Evolutionary conservation across 2,797 vertebrate genomes (phyloP), one percentile per base, ranked within the genome.

Genomic region (Phoeniculus purpureus): DNA sequence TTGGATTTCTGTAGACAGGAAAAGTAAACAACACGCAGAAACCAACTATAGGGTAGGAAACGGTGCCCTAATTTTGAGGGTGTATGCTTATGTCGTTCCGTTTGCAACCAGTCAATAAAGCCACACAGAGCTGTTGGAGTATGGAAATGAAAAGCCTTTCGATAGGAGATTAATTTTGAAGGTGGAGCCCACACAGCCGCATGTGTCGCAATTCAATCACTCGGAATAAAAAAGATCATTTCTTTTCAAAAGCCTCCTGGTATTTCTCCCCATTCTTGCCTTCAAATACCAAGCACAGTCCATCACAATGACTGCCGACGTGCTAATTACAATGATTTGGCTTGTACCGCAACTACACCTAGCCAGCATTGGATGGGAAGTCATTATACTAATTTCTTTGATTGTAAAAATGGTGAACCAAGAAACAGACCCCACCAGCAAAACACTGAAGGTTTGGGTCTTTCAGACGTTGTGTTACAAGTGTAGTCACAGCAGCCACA

Each of bases 61-160:
- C 29, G 32, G 21, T 40, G 73, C 48, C 68, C 72, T 87, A 60
- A 79, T 79, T 85, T 51, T 81, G 40, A 73, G 1, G 5, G 64
- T 34, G 61, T 48, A 48, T 52, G 40, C 27, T 84, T 90, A 15
- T 84, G 68, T 68, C 45, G 26, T 47, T 71, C 51, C 74, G 67
- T 86, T 90, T 91, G 29, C 47, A 89, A 67, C 19, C 65, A 82
- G 75, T 65, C 72, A 77, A 52, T 77, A 90, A 92, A 93, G 82
- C 12, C 40, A 67, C 12, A 80, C 5, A 59, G 66, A 88, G 68
- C 43, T 85, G 23, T 80, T 80, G 90, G 32, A 88, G 62, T 17
- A 59, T 6, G 15, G 81, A 55, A 92, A 79, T 60, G 7, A 87
- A 43, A 94, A 90, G 64, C 22, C 31, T 61, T 94, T 80, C 83